Evolutionary conservation across 2,797 vertebrate genomes (phyloP), one percentile per base, ranked within the genome.

Genomic region (Amblyraja radiata): DNA sequence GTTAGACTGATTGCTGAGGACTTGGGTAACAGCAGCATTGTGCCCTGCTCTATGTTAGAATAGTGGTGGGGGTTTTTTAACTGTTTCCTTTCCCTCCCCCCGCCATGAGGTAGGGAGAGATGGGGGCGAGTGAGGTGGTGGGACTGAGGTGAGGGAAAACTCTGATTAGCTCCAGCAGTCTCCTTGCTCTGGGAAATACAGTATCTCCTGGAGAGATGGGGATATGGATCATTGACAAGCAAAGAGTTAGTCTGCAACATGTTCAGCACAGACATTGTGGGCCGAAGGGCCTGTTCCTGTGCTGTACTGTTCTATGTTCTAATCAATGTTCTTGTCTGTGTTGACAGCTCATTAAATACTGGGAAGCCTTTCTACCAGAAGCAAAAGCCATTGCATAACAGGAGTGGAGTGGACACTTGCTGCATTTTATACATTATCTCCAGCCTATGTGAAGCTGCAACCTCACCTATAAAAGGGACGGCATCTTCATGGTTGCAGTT

Each of bases 311-410:
- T 54, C 46, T 54, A 3, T 54, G 46, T 54, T 54, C 5, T 28
- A 68, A 58, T 23, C 36, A 93, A 39, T 93, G 90, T 93, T 93
- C 93, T 18, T 94, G 11, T 93, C 94, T 93, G 93, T 94, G 94
- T 2, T 93, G 88, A 23, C 96, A 99, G 99, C 96, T 99, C 95
- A 98, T 98, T 93, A 99, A 99, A 94, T 99, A 99, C 95, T 99
- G 99, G 99, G 99, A 99, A 96, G 98, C 98, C 0, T 99, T 99
- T 96, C 95, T 99, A 93, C 99, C 99, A 0, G 99, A 99, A 96
- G 99, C 99, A 14, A 99, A 99, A 97, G 99, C 98, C 80, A 99
- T 99, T 94, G 99, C 98, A 93, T 99, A 97, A 97, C 93, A 21
- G 93, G 94, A 91, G 76, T 92, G 4, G 94, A 93, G 95, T 94